phyloP scores from a whole-genome alignment of 2,797 vertebrate species.

The Argya squamiceps region DNA sequence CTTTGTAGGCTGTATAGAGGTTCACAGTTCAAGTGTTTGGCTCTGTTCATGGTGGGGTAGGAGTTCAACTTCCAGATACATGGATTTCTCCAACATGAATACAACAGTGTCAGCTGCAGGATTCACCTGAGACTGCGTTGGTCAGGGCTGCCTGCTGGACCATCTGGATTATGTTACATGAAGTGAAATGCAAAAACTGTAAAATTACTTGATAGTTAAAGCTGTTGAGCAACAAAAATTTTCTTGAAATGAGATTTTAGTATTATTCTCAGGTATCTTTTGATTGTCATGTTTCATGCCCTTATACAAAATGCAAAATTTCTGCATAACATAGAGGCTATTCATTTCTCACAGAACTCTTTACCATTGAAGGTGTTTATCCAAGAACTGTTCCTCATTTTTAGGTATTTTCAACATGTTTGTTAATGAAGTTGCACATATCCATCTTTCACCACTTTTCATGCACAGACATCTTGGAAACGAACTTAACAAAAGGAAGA shows the following conservation, averaged over 20 bases:
- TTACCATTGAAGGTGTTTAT: not conserved
- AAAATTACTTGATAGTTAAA: not conserved
- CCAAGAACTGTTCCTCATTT: not conserved
- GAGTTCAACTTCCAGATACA: not conserved
- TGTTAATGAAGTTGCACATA: not conserved
- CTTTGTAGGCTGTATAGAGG: not conserved
- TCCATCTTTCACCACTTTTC: not conserved
- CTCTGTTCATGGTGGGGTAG: not conserved
- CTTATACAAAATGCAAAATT: not conserved
- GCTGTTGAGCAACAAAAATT: not conserved
- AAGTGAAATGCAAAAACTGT: not conserved
- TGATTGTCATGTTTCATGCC: not conserved
- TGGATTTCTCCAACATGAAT: not conserved
- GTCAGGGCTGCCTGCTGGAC: not conserved
- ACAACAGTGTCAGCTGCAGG: not conserved
- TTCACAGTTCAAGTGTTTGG: not conserved
- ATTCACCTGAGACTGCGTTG: not conserved
- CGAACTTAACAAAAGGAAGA: not conserved
- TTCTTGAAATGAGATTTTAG: not conserved
- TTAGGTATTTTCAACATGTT: not conserved
- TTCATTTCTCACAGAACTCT: not conserved
- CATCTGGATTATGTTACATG: not conserved
- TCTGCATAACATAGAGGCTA: not conserved
- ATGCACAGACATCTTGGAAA: not conserved
- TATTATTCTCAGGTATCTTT: not conserved